phyloP scores from a whole-genome alignment of 1,140 invertebrate genomes.

The Leucophenga varia region DNA sequence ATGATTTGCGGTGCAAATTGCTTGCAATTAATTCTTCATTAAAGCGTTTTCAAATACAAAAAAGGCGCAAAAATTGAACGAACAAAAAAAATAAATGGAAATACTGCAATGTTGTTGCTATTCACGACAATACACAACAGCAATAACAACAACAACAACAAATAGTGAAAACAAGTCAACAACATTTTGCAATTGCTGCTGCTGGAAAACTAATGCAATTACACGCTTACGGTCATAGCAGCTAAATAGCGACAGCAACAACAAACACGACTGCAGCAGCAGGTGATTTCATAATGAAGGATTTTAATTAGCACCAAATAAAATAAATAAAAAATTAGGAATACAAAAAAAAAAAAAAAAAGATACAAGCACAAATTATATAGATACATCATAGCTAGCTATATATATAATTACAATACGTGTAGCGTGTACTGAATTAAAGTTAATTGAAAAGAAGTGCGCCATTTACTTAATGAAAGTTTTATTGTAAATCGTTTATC shows the following conservation, averaged over 20 bases:
- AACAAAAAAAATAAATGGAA: neutral
- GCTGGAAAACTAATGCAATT: conserved; percentile 39
- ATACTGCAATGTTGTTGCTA: neutral
- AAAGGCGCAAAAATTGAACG: conserved; percentile 24
- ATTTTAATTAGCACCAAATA: conserved; percentile 53
- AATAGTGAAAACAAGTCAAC: conserved; percentile 38
- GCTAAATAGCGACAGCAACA: too few species aligned
- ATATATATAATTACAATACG: too few species aligned
- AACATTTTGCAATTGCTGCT: neutral
- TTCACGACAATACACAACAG: too few species aligned
- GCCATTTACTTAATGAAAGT: too few species aligned
- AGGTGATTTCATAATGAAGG: conserved; percentile 47
- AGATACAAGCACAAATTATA: too few species aligned
- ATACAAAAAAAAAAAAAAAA: too few species aligned
- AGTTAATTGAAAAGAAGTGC: too few species aligned
- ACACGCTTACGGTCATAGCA: conserved; percentile 48
- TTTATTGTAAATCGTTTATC: too few species aligned
- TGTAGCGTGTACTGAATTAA: too few species aligned
- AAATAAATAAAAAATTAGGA: too few species aligned
- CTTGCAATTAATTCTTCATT: conserved; percentile 54
- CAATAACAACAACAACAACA: too few species aligned
- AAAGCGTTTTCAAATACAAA: conserved; percentile 52
- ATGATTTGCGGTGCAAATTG: conserved; percentile 53
- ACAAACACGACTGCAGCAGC: conserved; percentile 15
- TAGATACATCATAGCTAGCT: too few species aligned